Evolutionary conservation across 2,888 invertebrate genomes (phyloP), one percentile per base, ranked within the genome.

Genomic region (Drosophila melanosoma): DNA sequence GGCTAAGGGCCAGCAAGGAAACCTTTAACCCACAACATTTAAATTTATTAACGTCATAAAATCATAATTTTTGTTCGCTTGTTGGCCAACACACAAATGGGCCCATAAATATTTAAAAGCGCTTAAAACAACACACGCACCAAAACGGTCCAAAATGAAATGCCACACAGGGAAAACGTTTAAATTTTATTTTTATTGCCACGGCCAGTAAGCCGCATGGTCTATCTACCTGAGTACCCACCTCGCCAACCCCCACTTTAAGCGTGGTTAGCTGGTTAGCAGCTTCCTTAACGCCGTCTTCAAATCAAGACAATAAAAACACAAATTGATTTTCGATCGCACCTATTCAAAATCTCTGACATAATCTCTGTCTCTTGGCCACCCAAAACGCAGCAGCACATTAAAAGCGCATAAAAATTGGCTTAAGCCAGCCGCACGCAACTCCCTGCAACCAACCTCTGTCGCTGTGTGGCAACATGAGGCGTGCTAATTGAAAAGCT

Each of bases 61-160:
- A 90, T 90, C 72, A 90, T 85, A 77, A 87, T 90, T 83, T 86
- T 70, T 82, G 82, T 87, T 81, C 70, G 42, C 23, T 52, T 40
- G 63, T 51, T 36, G 56, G 38, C 36, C 36, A 11, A 38, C 23
- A 38, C 71, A 72, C 85, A 79, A 89, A 85, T 85, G 88, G 90
- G 77, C 63, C 64, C 88, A 85, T 85, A 85, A 85, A 85, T 88
- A 85, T 85, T 85, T 85, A 74, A 87, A 88, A 85, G 83, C 86
- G 81, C 86, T 82, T 87, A 73, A 87, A 76, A 74, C 66, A 69
- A 66, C 20, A 60, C 48, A 52, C 29, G 49, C 23, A 65, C 32
- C 49, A 59, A 65, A 66, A 69, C 63, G 56, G 58, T 57, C 65
- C 71, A 42, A 65, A 56, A 59, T 68, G 51, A 67, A 45, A 64